phyloP scores from a whole-genome alignment of 2,797 vertebrate genomes.

The Arrhamphus sclerolepis region DNA sequence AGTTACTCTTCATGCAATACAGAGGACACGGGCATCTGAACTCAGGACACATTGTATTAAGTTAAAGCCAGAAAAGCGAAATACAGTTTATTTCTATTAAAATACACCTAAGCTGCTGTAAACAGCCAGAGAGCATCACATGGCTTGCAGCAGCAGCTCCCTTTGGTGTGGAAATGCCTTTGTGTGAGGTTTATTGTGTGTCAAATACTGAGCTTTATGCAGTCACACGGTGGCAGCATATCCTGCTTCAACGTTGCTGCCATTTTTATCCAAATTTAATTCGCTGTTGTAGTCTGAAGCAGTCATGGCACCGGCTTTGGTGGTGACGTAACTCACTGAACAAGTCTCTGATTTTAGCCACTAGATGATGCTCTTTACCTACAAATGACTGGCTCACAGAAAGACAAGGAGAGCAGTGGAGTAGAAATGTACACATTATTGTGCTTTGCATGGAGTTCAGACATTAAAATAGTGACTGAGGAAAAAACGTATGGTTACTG shows the following conservation, averaged over 20 bases:
- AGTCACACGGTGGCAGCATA: constrained; percentile 2
- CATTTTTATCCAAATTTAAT: constrained; percentile 19
- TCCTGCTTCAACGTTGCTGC: neutral
- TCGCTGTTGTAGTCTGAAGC: constrained; percentile 9
- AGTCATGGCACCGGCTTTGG: constrained; percentile 6
- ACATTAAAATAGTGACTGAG: no score
- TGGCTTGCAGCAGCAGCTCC: no score
- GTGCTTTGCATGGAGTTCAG: no score
- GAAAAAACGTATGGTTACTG: no score
- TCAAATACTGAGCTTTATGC: neutral
- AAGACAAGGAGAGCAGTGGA: neutral
- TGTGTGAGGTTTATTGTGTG: neutral
- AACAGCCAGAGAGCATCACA: no score
- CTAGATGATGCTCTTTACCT: constrained; percentile 60
- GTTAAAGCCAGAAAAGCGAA: no score
- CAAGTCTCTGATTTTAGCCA: constrained; percentile 34
- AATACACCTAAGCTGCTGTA: no score
- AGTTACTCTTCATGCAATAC: no score
- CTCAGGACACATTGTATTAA: no score
- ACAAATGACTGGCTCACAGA: constrained; percentile 21
- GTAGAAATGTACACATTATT: no score
- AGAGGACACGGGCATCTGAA: no score
- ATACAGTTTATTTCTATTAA: no score
- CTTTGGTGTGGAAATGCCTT: neutral
- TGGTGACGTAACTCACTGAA: constrained; percentile 64